Evolutionary conservation across 2,888 invertebrate species (phyloP), one percentile per base, ranked within the genome.

Genomic region (Griposia aprilina): DNA sequence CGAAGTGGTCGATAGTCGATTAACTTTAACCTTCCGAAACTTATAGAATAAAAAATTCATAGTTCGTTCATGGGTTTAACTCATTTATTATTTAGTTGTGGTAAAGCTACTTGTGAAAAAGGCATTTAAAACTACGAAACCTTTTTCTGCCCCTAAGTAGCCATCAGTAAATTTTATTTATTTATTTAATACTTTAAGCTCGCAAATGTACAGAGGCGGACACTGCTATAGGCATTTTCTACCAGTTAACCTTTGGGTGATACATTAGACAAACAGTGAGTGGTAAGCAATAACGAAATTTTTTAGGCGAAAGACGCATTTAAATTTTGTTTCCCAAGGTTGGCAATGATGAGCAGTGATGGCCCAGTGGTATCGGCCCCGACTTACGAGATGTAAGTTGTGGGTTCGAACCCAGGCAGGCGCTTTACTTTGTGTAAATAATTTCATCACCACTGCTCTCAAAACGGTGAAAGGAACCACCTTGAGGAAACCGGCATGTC

Each of bases 81-180:
- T 75, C 26, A 76, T 76, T 76, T 76, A 76, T 76, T 63, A 77
- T 76, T 76, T 26, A 11, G 15, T 60, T n/a, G 57, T n/a, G 36
- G 41, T 20, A 15, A 50, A 60, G 41, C 17, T 26, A 41, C 23
- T 50, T 26, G 26, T 41, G 26, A n/a, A 45, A 45, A 45, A 45
- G 60, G 52, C 4, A 36, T 36, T 17, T 23, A 50, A 13, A 26
- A 50, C 8, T 23, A 17, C 5, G 65, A 17, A 15, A 17, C n/a
- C 10, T n/a, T 68, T 55, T 36, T 11, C n/a, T 30, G 50, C 8
- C 13, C 23, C 5, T 50, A 30, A 30, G 5, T 1, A 23, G 8
- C 8, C 30, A 50, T 50, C 15, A 23, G 30, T 23, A 30, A 68
- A 30, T 1, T 50, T 23, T 10, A 30, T 23, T 67, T 20, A 20